A percentile compares a stretch with the other conserved stretches of the same genome.
Conservation (phyloP, 2,888 invertebrate genomes). For the Drosophila lacicola region DNA sequence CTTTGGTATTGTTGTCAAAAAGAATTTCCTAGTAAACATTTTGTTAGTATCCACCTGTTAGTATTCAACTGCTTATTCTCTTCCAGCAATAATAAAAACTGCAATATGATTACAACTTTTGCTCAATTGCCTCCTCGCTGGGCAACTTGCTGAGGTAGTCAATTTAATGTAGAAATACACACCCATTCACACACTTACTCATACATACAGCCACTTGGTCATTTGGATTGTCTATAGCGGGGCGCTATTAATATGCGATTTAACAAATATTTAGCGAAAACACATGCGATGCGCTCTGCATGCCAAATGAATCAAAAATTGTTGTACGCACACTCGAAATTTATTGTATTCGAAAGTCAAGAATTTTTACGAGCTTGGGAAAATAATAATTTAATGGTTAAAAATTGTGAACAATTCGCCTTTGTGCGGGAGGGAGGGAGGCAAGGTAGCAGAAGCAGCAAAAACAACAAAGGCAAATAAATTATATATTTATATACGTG, state of each 20-base stretch:
- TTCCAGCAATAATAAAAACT: slow-evolving; percentile 7
- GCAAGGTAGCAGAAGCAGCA: not conserved
- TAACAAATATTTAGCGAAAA: slow-evolving; percentile 83
- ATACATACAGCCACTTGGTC: slow-evolving; percentile 14
- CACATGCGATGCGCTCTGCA: slow-evolving; percentile 67
- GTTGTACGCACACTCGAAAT: slow-evolving; percentile 52
- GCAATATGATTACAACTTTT: slow-evolving; percentile 24
- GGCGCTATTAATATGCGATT: slow-evolving; percentile 83
- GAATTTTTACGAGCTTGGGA: slow-evolving; percentile 81
- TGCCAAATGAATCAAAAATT: slow-evolving; percentile 65
- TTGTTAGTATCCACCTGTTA: not conserved
- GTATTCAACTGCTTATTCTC: not conserved
- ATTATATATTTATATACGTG: slow-evolving; percentile 10
- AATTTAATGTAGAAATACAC: slow-evolving; percentile 20
- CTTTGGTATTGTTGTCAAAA: too few species aligned
- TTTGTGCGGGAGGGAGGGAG: not conserved
- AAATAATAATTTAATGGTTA: slow-evolving; percentile 79
- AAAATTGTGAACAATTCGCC: slow-evolving; percentile 48
- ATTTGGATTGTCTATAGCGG: slow-evolving; percentile 64
- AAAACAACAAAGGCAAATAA: slow-evolving; percentile 6
- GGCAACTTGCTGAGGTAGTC: slow-evolving; percentile 20
- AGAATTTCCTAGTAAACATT: not conserved
- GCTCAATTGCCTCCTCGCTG: slow-evolving; percentile 1
- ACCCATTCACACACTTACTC: slow-evolving; percentile 24
- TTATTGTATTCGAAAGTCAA: slow-evolving; percentile 72